Base-by-base conservation (phyloP, 2,797 vertebrate species). In the Diplodus sargus region DNA sequence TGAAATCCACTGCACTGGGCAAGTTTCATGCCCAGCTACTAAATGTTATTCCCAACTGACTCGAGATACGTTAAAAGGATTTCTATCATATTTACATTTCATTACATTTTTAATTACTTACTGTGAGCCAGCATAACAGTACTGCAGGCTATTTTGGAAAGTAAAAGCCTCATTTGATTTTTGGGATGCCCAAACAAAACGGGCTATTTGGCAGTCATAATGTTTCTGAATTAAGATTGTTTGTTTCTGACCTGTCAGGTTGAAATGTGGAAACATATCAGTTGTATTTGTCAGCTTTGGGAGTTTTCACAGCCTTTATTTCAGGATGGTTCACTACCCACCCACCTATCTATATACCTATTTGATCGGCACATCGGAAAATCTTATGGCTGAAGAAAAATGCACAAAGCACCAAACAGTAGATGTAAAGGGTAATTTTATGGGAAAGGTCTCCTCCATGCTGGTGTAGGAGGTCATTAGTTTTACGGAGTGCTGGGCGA, bases 391-490 rank as follows among this genome's bases (percentile, higher is more conserved):
- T 22, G 53, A 62, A 60, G 71, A 34, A 52, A 48, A 48, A 64
- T 34, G 18, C 49, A 61, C 22, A 71, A 71, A 73, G 79, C 58
- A 58, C 47, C 64, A 43, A 60, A 22, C 71, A 69, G 74, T 63
- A 48, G 71, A 78, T 75, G 58, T 58, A 68, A 74, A 70, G 42
- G 16, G 39, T 68, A 0, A 52, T 79, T 83, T 69, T 23, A 59
- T 51, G 20, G 65, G 25, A 64, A 67, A 68, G 84, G 75, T 87
- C 66, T 30, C 64, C 67, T 80, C 25, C 69, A 59, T 80, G 63
- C 69, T 57, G 54, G 42, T 63, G 64, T 54, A 10, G 53, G 64
- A 68, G 22, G 59, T 85, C 70, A 78, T 85, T 89, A 71, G 72
- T 76, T 74, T 75, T 68, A 66, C 51, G 4, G 72, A 78, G 74